Conservation (phyloP, 1,140 invertebrate genomes). For the Nephila pilipes region DNA sequence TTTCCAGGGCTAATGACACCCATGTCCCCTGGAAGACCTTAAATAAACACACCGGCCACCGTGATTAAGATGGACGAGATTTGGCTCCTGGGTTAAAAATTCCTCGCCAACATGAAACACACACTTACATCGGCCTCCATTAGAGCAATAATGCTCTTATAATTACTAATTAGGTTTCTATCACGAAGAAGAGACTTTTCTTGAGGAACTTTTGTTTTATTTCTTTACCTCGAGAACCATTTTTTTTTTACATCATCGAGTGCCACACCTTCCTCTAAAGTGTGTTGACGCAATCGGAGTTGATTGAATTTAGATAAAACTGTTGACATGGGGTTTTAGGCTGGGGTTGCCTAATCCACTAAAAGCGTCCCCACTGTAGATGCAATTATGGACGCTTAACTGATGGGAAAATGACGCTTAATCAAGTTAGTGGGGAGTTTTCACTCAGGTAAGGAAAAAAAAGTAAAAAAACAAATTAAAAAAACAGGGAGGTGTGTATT, state of each 20-base stretch:
- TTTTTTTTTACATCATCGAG: not conserved
- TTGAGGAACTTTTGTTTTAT: conserved; percentile 6
- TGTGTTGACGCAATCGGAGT: conserved; percentile 22
- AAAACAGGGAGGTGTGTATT: not conserved
- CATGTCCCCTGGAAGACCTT: not conserved
- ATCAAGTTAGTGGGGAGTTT: conserved; percentile 4
- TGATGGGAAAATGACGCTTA: conserved; percentile 7
- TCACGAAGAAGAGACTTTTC: not conserved
- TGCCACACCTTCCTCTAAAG: conserved; percentile 14
- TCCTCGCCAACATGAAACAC: not conserved
- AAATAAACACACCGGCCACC: not conserved
- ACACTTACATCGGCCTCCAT: conserved; percentile 10
- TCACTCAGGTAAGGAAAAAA: not conserved
- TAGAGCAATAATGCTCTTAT: conserved; percentile 45
- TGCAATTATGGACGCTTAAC: not conserved
- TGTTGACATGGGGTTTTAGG: conserved; percentile 14
- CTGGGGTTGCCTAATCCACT: not conserved
- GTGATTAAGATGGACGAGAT: conserved; percentile 60
- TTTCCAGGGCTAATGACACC: not conserved
- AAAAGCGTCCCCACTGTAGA: not conserved
- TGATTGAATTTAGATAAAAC: conserved; percentile 63
- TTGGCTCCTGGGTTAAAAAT: conserved; percentile 16
- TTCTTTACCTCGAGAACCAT: not conserved
- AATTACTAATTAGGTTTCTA: conserved; percentile 47
- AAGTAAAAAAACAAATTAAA: not conserved